Conservation (phyloP, 2,888 invertebrate species). For the Drosophila ezoana region DNA sequence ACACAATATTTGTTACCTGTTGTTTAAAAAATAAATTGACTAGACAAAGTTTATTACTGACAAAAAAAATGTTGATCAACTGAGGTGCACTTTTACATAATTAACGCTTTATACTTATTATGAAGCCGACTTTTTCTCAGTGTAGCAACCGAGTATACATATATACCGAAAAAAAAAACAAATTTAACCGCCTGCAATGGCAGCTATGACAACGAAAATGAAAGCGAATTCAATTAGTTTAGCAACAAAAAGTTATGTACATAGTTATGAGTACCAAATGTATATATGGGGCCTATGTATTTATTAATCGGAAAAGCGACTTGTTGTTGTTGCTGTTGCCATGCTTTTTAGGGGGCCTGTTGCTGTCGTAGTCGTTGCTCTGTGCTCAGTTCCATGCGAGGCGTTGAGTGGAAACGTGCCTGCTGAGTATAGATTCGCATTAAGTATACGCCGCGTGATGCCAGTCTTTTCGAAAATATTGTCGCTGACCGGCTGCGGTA, state of each 20-base stretch:
- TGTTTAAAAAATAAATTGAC: neutral
- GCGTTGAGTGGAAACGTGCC: conserved; percentile 37
- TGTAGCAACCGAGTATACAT: neutral
- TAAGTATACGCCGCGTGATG: conserved; percentile 44
- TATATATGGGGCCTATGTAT: conserved; percentile 39
- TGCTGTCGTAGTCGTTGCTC: conserved; percentile 13
- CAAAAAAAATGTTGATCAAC: too few species aligned
- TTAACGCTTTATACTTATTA: too few species aligned
- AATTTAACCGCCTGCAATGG: conserved; percentile 24
- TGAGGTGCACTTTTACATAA: too few species aligned
- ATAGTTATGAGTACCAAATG: conserved; percentile 4
- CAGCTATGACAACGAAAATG: conserved; percentile 65
- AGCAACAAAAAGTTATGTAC: conserved; percentile 37
- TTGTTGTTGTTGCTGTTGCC: conserved; percentile 19
- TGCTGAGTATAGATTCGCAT: conserved; percentile 12
- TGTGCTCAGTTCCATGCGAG: conserved; percentile 56
- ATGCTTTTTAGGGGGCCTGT: conserved; percentile 29
- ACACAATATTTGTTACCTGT: neutral
- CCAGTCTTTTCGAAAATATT: conserved; percentile 55
- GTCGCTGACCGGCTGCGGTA: conserved; percentile 40
- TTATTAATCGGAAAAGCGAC: conserved; percentile 56
- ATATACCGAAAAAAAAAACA: neutral
- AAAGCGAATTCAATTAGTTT: conserved; percentile 72
- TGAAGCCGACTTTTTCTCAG: conserved; percentile 17
- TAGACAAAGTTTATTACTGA: neutral